phyloP scores from a whole-genome alignment of 2,113 vertebrate genomes.

The Abramis brama region DNA sequence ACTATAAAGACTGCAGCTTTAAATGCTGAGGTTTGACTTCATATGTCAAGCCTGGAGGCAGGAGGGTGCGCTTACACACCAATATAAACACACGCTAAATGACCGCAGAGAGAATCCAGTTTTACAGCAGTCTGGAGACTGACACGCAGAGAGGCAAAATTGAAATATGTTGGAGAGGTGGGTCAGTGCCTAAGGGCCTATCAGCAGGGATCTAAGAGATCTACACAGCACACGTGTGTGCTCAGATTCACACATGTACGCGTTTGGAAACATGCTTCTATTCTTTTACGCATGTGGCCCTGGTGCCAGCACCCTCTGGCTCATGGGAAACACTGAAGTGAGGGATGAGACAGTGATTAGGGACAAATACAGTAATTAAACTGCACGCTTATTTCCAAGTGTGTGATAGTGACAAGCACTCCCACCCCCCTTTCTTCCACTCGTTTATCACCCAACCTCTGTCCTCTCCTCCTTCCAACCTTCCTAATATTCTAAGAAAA shows the following conservation, averaged over 20 bases:
- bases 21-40: constrained; percentile 9
- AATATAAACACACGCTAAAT: constrained; percentile 35
- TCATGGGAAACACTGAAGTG: constrained; percentile 2
- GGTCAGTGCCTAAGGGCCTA: constrained; percentile 53
- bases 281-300: background rate
- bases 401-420: constrained; percentile 42
- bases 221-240: constrained; percentile 20
- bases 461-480: constrained; percentile 62
- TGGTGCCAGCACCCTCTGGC: constrained; percentile 8
- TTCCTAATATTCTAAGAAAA: constrained; percentile 65
- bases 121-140: constrained; percentile 37
- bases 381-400: constrained; percentile 45
- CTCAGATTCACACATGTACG: constrained; percentile 29
- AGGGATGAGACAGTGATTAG: constrained; percentile 45
- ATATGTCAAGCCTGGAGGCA: constrained; percentile 12
- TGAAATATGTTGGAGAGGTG: constrained; percentile 54
- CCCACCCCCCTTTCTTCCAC: constrained; percentile 28
- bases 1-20: background rate
- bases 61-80: constrained; percentile 19
- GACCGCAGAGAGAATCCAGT: constrained; percentile 8
- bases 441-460: constrained; percentile 41
- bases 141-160: constrained; percentile 56
- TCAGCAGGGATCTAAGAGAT: constrained; percentile 45
- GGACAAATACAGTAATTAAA: constrained; percentile 45
- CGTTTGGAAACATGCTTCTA: background rate